phyloP scores from a whole-genome alignment of 2,797 vertebrate genomes.

The Eospalax fontanierii region DNA sequence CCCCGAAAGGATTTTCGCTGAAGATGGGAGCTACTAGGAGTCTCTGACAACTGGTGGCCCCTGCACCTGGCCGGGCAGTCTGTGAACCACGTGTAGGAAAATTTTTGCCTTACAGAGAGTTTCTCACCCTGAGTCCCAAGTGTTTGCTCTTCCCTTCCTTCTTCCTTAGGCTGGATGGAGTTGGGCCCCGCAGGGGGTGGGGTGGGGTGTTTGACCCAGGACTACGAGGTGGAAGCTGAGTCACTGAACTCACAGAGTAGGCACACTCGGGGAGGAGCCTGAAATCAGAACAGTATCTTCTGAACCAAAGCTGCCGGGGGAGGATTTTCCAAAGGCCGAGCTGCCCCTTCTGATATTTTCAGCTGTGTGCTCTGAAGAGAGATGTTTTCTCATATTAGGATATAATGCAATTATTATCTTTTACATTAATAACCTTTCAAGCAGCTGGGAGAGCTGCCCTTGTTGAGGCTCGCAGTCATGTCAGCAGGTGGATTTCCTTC shows the following conservation, averaged over 20 bases:
- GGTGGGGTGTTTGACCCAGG: not conserved
- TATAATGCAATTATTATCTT: not conserved
- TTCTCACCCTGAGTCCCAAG: not conserved
- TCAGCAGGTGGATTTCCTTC: slow-evolving; percentile 20
- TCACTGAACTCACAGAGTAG: not conserved
- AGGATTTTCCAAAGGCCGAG: not conserved
- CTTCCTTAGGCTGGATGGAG: not conserved
- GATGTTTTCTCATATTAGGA: slow-evolving; percentile 12
- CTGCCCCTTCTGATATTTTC: not conserved
- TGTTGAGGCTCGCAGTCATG: not conserved
- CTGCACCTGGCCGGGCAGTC: not conserved
- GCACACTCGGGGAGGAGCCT: not conserved
- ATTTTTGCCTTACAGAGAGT: not conserved
- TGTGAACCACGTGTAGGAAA: not conserved
- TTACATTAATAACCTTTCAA: not conserved
- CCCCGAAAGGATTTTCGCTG: slow-evolving; percentile 84
- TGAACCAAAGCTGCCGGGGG: not conserved
- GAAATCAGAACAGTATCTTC: not conserved
- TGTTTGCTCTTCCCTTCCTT: not conserved
- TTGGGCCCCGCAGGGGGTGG: too few relatives aligned
- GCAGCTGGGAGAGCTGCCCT: not conserved
- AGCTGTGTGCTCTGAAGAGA: not conserved
- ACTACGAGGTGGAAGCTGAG: too few relatives aligned
- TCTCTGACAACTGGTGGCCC: not conserved
- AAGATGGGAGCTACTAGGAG: slow-evolving; percentile 77